phyloP scores from a whole-genome alignment of 2,797 vertebrate species.

The Enteromius paludinosus region DNA sequence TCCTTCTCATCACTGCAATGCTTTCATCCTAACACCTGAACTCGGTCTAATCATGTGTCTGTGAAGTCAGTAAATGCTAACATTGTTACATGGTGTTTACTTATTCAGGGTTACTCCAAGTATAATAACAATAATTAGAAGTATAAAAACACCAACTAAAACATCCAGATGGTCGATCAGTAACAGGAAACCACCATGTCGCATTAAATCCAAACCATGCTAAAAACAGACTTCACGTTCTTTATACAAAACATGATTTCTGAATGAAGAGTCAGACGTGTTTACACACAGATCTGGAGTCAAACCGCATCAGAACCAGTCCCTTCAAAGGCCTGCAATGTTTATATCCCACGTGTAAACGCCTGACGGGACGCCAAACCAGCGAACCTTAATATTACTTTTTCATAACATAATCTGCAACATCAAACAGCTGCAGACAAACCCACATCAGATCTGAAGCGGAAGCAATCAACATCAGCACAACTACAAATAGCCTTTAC shows the following conservation, averaged over 20 bases:
- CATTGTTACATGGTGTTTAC: neutral
- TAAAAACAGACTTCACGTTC: neutral
- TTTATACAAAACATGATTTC: neutral
- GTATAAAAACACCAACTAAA: neutral
- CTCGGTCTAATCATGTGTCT: neutral
- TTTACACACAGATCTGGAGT: no score
- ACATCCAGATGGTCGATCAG: neutral
- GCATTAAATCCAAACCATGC: neutral
- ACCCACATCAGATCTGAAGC: no score
- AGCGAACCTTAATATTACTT: no score
- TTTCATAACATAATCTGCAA: no score
- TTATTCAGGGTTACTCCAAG: no score
- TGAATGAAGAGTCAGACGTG: neutral
- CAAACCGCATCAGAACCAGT: neutral
- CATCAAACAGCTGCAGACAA: no score
- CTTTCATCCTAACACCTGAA: no score
- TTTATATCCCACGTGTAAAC: no score
- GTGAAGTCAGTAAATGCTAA: neutral
- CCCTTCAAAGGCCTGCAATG: neutral
- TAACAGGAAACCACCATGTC: neutral
- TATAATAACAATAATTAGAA: neutral
- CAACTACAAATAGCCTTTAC: neutral
- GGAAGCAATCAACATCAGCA: no score
- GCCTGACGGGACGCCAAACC: no score
- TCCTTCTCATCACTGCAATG: neutral